Base-by-base conservation (phyloP, 2,113 vertebrate genomes). In the Eleginops maclovinus region DNA sequence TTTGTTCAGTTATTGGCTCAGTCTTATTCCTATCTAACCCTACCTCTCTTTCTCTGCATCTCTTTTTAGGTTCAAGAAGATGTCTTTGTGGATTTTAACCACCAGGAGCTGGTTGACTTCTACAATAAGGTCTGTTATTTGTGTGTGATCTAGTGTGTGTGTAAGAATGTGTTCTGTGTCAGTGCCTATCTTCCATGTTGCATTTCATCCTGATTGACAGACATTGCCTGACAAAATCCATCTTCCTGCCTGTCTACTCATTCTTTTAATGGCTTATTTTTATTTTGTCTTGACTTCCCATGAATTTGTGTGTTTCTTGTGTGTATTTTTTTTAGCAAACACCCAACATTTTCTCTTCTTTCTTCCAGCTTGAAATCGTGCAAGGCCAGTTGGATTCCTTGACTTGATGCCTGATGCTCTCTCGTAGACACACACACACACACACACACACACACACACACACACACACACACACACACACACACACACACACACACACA, bases 301-400 rank as follows among this genome's bases (percentile, higher is more conserved):
- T 72, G 11, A 16, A n/a, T 65, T 19, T 58, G 41, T 15, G 28
- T 53, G 11, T 51, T 49, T 17, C 17, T 54, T 40, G 31, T 75
- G 59, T 85, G 41, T 24, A 44, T 12, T 22, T 12, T 31, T 54
- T 64, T 64, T 41, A 21, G 4, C 16, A 43, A 61, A 75, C 51
- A 58, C 70, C 77, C 60, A 84, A 85, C 63, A 70, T 70, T 85
- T 61, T 82, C 56, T 76, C 67, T 71, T 76, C 36, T 90, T 88
- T 90, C 89, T 93, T 95, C 81, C 94, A 99, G 97, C 95, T 99
- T 31, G 98, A 99, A 95, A 95, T 93, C 69, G 94, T 99, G 83
- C 98, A 99, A 94, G 95, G 95, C 67, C 98, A 99, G 94, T 94
- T 99, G 96, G 98, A 99, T 93, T 97, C 98, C 73, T 97, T 99